These are phyloP conservation scores for Nasonia giraulti DNA, from an alignment of 1,140 invertebrate species.

Conservation along the genomic window DNA sequence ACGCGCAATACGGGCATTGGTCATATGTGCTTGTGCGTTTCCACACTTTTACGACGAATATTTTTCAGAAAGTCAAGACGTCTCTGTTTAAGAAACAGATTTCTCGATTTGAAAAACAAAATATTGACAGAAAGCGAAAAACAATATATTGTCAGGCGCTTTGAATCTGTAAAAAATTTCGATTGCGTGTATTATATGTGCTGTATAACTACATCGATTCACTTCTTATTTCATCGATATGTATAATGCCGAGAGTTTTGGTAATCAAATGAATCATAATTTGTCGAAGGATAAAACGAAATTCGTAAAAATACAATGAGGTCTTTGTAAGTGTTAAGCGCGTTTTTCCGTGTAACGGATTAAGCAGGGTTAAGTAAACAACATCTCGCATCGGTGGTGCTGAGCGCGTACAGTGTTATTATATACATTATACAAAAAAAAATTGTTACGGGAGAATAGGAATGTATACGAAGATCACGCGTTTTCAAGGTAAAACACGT, in stretches of 20 bases:
- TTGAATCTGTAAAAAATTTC: neutral
- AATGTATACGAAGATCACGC: constrained; percentile 33
- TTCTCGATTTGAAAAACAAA: too few relatives aligned
- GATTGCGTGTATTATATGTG: neutral
- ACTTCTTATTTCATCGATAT: neutral
- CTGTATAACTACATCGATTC: constrained; percentile 2
- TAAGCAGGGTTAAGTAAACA: constrained; percentile 26
- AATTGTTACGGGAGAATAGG: constrained; percentile 16
- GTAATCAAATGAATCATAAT: neutral
- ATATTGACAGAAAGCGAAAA: neutral
- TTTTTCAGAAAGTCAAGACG: neutral
- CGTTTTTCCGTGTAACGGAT: constrained; percentile 24
- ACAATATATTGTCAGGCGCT: neutral
- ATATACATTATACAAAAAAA: constrained; percentile 10
- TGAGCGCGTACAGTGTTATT: constrained; percentile 14
- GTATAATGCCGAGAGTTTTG: neutral
- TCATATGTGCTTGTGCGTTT: constrained; percentile 9
- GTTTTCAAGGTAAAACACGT: constrained; percentile 11
- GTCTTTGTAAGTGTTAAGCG: neutral
- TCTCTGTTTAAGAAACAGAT: too few relatives aligned
- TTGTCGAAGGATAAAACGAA: neutral
- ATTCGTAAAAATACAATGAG: neutral
- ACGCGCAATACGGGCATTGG: neutral
- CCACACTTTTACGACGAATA: neutral
- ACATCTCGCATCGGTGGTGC: neutral